Base-by-base conservation (phyloP, 2,888 invertebrate genomes). In the Nephrocerus scutellatus region DNA sequence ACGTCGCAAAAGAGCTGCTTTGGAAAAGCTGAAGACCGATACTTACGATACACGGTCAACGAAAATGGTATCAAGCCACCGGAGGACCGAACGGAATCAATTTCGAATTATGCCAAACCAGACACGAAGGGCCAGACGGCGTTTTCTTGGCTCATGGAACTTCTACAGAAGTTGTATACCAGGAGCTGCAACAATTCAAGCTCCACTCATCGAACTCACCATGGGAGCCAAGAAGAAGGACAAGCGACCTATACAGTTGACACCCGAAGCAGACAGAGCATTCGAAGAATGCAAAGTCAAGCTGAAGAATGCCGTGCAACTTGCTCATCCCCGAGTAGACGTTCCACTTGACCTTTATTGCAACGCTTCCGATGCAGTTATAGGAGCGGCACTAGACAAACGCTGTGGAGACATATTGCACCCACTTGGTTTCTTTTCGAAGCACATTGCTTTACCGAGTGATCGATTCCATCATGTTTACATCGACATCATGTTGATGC, bases 121-220 rank as follows among this genome's bases (percentile, higher is more conserved):
- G 16, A 30, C 22, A 35, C 39, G 6, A 14, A 31, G n/a, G 28
- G 26, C 35, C 15, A 30, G 39, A 6, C 30, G 36, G 3, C 36
- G 30, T 8, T 39, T 43, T 21, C 9, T 39, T 14, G 39, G 36
- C 7, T 25, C 43, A 6, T 40, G 32, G 30, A 44, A 44, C 21
- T 44, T 44, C 16, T 44, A 43, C 18, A 20, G 37, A 8, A 25
- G 19, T n/a, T 39, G 36, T 26, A 33, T 43, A 7, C 33, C 33
- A 4, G 8, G 8, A n/a, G 43, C 37, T 13, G 15, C 40, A 14
- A 9, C 32, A 36, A 20, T 28, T 5, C 36, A 43, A 24, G 30
- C 43, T 16, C 43, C 36, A 9, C 35, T 43, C 1, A 20, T 42
- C 2, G 20, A 30, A 7, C 16, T 41, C 6, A 35, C 25, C 2